Percentiles rank a stretch among this genome's conserved stretches.
These are phyloP conservation scores for Aphidius ervi DNA, from an alignment of 1,140 invertebrate genomes.

Conservation along the genomic window DNA sequence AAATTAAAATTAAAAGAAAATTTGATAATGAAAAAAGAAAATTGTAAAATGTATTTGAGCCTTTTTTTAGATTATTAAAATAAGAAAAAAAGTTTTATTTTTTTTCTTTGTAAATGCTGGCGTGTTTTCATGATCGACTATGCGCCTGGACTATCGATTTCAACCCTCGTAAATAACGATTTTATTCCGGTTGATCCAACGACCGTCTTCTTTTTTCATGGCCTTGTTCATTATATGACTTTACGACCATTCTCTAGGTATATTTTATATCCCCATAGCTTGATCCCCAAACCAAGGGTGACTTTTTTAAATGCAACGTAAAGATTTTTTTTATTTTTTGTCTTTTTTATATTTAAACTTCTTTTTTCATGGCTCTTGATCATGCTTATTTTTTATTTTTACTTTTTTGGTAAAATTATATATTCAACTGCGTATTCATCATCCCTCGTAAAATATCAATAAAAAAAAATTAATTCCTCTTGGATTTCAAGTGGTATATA, in stretches of 20 bases:
- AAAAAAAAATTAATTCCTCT: too few species aligned
- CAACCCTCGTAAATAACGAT: slow-evolving; percentile 46
- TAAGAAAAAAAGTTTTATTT: not conserved
- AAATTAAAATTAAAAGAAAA: too few species aligned
- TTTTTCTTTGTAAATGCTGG: slow-evolving; percentile 19
- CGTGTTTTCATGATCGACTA: slow-evolving; percentile 43
- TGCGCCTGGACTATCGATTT: slow-evolving; percentile 42
- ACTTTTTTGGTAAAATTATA: too few species aligned
- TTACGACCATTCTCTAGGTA: slow-evolving; percentile 5
- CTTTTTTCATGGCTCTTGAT: too few species aligned
- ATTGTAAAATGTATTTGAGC: too few species aligned
- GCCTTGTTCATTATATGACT: slow-evolving; percentile 12
- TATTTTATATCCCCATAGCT: not conserved
- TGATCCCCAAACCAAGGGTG: not conserved
- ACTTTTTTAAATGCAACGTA: not conserved
- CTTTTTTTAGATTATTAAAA: too few species aligned
- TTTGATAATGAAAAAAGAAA: too few species aligned
- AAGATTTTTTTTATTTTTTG: too few species aligned
- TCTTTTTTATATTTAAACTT: slow-evolving; percentile 4
- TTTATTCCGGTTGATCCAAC: slow-evolving; percentile 29
- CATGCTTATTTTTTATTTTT: too few species aligned
- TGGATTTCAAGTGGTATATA: too few species aligned
- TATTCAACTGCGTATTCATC: too few species aligned
- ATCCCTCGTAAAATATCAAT: too few species aligned
- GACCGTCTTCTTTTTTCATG: not conserved